phyloP scores from a whole-genome alignment of 2,888 invertebrate species.

The Abscondita cerata region DNA sequence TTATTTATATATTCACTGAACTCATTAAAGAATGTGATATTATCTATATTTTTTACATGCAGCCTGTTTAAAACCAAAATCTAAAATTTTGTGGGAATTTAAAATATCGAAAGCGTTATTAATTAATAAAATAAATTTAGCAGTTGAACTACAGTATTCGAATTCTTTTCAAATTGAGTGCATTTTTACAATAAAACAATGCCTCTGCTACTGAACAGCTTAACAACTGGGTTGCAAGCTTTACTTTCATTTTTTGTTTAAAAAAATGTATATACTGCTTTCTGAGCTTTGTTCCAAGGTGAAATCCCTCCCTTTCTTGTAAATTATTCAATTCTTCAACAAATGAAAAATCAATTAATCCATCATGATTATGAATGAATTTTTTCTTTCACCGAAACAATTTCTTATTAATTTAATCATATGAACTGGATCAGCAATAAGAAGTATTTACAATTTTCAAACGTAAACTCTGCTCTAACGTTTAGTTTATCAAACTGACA shows the following conservation, averaged over 20 bases:
- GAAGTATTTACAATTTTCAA: background rate
- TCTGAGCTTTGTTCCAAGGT: constrained; percentile 32
- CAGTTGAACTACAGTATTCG: constrained; percentile 33
- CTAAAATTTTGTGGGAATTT: constrained; percentile 37
- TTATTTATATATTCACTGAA: background rate
- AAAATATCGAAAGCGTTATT: constrained; percentile 43
- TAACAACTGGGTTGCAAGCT: constrained; percentile 8
- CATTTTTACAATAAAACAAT: constrained; percentile 36
- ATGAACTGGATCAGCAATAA: constrained; percentile 20
- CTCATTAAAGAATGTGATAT: background rate
- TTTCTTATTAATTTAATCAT: constrained; percentile 26
- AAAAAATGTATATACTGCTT: constrained; percentile 25
- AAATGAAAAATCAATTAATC: constrained; percentile 27
- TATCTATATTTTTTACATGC: constrained; percentile 15
- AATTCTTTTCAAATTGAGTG: constrained; percentile 37
- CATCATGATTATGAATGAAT: constrained; percentile 24
- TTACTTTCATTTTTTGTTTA: constrained; percentile 29
- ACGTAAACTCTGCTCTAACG: background rate
- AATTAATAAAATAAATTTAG: constrained; percentile 36
- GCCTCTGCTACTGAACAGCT: constrained; percentile 37
- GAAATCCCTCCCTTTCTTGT: constrained; percentile 28
- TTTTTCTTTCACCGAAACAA: constrained; percentile 18
- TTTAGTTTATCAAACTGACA: constrained; percentile 9
- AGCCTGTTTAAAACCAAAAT: constrained; percentile 32
- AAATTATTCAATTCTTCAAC: constrained; percentile 23